Conservation (phyloP, 1,140 invertebrate species). For the Drosophila orosa region DNA sequence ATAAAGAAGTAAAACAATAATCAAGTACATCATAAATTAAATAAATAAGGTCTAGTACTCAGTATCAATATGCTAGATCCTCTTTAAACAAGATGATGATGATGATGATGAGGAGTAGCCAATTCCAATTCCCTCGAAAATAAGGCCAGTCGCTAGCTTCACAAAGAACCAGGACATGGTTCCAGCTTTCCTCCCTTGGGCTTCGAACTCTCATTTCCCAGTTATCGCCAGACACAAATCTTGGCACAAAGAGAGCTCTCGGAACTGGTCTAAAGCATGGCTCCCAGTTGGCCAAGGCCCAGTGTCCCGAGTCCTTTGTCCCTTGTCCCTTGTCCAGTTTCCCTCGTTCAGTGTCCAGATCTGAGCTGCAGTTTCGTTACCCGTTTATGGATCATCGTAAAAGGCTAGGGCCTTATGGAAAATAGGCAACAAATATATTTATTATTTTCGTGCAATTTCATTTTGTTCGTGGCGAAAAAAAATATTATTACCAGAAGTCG, state of each 20-base stretch:
- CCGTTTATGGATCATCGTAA: constrained; percentile 64
- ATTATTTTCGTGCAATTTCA: constrained; percentile 70
- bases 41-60: not conserved
- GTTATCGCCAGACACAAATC: constrained; percentile 48
- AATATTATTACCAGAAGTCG: constrained; percentile 56
- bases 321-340: not conserved
- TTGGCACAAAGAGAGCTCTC: constrained; percentile 41
- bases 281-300: constrained; percentile 46
- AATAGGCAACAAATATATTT: constrained; percentile 67
- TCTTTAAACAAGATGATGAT: not conserved
- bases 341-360: not conserved
- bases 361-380: constrained; percentile 8
- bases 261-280: constrained; percentile 49
- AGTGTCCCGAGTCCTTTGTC: not conserved
- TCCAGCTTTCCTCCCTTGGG: not conserved
- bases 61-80: not conserved
- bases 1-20: not conserved
- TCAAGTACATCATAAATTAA: not conserved
- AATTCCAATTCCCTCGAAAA: constrained; percentile 7
- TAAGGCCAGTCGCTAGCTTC: not conserved
- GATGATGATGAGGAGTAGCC: not conserved
- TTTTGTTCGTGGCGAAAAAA: constrained; percentile 28
- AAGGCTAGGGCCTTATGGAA: constrained; percentile 53
- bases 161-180: constrained; percentile 14
- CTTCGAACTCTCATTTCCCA: constrained; percentile 29